Percentiles rank a stretch among this genome's conserved stretches.
Conservation (phyloP, 2,797 vertebrate species). For the Threskiornis aethiopicus region DNA sequence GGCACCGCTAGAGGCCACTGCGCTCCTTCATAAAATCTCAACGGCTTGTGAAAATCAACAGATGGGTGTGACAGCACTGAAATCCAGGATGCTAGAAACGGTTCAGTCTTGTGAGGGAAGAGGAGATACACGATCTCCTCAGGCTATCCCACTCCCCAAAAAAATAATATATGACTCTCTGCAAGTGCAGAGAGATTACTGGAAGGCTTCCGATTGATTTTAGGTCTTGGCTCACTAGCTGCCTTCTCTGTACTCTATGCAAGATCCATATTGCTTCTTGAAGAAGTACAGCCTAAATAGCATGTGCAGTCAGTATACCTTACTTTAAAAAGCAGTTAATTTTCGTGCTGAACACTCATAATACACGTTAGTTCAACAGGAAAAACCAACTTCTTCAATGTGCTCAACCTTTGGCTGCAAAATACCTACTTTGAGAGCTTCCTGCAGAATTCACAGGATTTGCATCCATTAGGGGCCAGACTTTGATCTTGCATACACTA, state of each 20-base stretch:
- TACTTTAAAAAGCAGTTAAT: background rate
- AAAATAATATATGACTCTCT: background rate
- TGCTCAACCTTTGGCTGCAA: background rate
- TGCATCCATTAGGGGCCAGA: background rate
- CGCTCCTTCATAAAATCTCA: background rate
- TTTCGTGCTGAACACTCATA: background rate
- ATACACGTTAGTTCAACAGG: background rate
- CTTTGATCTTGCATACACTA: background rate
- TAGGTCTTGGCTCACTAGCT: background rate
- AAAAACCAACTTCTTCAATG: background rate
- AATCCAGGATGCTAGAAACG: background rate
- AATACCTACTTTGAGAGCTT: background rate
- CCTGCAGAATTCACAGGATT: background rate
- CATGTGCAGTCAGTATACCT: background rate
- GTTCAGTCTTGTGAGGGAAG: background rate
- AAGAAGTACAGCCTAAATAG: background rate
- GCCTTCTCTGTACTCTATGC: background rate
- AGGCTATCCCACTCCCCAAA: background rate
- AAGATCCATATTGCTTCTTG: background rate
- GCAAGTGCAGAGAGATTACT: background rate
- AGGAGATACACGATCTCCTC: background rate
- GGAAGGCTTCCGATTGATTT: background rate
- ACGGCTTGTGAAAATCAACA: background rate
- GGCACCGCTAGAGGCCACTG: slow-evolving; percentile 36
- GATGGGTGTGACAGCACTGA: background rate